A percentile compares a stretch with the other conserved stretches of the same genome.
These are phyloP conservation scores for Laothoe populi DNA, from an alignment of 2,888 invertebrate genomes.

Conservation along the genomic window DNA sequence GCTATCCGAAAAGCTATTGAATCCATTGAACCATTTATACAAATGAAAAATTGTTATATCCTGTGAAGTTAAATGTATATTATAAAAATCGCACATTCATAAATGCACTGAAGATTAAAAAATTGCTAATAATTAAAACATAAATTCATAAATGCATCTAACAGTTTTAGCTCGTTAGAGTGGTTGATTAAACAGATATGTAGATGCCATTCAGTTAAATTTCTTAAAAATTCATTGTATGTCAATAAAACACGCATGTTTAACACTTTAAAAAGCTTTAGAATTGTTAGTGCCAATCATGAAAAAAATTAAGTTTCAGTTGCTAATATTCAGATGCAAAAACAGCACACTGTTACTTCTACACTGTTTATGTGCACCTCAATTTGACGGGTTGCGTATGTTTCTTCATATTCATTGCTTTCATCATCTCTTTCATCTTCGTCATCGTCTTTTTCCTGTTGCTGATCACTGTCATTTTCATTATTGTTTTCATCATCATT, in stretches of 20 bases:
- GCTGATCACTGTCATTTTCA: not conserved
- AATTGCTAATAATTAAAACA: not conserved
- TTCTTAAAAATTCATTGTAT: not conserved
- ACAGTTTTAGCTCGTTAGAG: constrained; percentile 1
- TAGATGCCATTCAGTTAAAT: not conserved
- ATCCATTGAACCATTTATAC: too few species aligned
- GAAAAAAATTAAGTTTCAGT: constrained; percentile 35
- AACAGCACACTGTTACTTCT: constrained; percentile 45
- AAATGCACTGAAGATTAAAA: not conserved
- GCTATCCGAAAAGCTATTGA: too few species aligned
- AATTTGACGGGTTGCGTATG: constrained; percentile 27
- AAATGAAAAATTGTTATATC: too few species aligned
- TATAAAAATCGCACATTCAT: too few species aligned
- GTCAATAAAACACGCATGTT: not conserved
- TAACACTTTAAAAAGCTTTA: constrained; percentile 48
- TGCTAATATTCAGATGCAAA: constrained; percentile 39
- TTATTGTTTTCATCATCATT: not conserved
- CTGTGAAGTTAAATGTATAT: too few species aligned
- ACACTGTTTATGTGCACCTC: constrained; percentile 55
- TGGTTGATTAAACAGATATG: not conserved
- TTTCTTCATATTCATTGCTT: constrained; percentile 41
- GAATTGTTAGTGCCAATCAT: constrained; percentile 68
- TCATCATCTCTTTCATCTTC: constrained; percentile 29
- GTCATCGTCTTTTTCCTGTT: constrained; percentile 28
- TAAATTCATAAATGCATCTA: not conserved